Percentiles rank a stretch among this genome's conserved stretches.
Conservation (phyloP, 2,888 invertebrate genomes). For the Podotricha telesiphe region DNA sequence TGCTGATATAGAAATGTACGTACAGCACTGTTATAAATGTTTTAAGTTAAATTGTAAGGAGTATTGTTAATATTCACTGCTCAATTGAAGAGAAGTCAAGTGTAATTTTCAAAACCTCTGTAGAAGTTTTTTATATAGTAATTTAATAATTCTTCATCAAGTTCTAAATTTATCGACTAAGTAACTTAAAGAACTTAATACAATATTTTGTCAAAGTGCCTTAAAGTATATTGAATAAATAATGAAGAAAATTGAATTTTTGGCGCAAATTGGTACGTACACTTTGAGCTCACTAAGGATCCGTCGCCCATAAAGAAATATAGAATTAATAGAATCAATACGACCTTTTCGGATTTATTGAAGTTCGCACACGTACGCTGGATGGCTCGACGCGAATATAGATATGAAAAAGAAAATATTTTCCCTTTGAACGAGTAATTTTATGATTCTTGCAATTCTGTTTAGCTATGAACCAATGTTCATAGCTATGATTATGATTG, state of each 20-base stretch:
- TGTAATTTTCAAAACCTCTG: neutral
- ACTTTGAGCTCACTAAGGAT: conserved; percentile 1
- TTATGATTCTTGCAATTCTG: conserved; percentile 27
- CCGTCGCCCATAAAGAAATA: conserved; percentile 24
- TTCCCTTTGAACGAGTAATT: conserved; percentile 25
- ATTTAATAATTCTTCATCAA: neutral
- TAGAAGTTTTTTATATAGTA: neutral
- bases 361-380: conserved; percentile 29
- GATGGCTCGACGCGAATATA: conserved; percentile 15
- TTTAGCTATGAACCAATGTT: conserved; percentile 16
- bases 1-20: neutral
- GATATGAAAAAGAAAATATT: conserved; percentile 31
- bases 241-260: conserved; percentile 10
- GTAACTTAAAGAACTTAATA: neutral
- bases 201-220: conserved; percentile 7
- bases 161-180: neutral
- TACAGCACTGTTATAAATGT: neutral
- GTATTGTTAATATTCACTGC: neutral
- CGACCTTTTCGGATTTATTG: conserved; percentile 34
- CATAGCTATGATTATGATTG: no score
- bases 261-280: conserved; percentile 12
- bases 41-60: neutral
- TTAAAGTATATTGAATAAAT: conserved; percentile 10
- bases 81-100: neutral
- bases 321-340: conserved; percentile 31